Evolutionary conservation across 1,140 invertebrate genomes (phyloP).

Genomic region (Maconellicoccus hirsutus): DNA sequence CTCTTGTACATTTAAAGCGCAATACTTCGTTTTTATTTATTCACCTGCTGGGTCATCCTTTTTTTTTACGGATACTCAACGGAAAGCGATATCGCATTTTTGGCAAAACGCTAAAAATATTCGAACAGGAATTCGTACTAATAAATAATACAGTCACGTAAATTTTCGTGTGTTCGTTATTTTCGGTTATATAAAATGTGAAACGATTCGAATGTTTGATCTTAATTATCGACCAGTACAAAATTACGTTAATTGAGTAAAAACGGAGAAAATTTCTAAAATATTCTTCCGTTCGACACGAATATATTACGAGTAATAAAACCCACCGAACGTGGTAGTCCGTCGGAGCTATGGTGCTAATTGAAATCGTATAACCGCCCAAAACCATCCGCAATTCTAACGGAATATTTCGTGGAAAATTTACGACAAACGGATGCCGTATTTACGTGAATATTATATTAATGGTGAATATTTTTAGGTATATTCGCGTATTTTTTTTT

Average conservation of each 20-base stretch:
- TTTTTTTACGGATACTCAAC: not conserved
- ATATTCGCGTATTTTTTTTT: too few relatives aligned
- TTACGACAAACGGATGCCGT: not conserved
- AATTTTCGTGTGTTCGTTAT: not conserved
- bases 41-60: not conserved
- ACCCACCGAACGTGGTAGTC: too few relatives aligned
- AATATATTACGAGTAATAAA: too few relatives aligned
- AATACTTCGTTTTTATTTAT: constrained; percentile 3
- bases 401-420: not conserved
- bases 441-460: not conserved
- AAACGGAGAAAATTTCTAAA: too few relatives aligned
- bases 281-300: too few relatives aligned
- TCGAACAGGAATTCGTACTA: not conserved
- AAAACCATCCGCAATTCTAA: not conserved
- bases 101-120: not conserved
- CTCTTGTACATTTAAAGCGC: not conserved
- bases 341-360: not conserved
- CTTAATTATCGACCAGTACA: too few relatives aligned
- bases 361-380: not conserved
- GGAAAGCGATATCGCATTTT: not conserved
- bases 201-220: too few relatives aligned
- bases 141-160: constrained; percentile 5
- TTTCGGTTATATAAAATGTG: not conserved
- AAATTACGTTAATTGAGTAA: too few relatives aligned
- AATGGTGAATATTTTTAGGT: not conserved